Percentiles rank a stretch among this genome's conserved stretches.
phyloP scores from a whole-genome alignment of 1,140 invertebrate genomes.

The Micrasema longulum region DNA sequence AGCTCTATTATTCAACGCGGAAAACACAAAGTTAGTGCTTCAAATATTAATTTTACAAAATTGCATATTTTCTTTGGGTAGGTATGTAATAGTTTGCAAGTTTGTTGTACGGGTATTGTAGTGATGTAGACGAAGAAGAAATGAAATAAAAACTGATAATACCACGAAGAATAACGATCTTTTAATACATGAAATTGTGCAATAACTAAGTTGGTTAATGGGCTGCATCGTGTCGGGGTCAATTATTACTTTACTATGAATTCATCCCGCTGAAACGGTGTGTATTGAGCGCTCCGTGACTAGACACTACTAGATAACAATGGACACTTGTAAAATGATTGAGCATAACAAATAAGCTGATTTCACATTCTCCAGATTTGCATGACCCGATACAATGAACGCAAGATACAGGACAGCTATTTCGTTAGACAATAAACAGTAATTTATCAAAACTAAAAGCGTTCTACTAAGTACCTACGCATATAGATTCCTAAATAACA shows the following conservation, averaged over 20 bases:
- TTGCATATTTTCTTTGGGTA: too few relatives aligned
- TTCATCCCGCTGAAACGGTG: too few relatives aligned
- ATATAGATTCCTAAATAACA: background rate
- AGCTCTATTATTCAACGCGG: too few relatives aligned
- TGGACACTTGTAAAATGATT: conserved; percentile 22
- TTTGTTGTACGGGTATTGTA: too few relatives aligned
- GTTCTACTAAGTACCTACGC: background rate
- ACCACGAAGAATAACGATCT: too few relatives aligned
- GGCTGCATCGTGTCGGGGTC: too few relatives aligned
- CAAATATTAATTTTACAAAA: too few relatives aligned
- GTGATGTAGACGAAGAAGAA: too few relatives aligned
- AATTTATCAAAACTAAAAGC: background rate
- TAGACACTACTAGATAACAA: conserved; percentile 5
- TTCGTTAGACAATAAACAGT: conserved; percentile 1
- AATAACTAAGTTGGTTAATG: background rate
- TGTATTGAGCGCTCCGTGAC: background rate
- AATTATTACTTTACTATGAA: too few relatives aligned
- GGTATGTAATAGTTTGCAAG: too few relatives aligned
- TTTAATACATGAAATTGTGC: conserved; percentile 1
- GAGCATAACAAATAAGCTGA: conserved; percentile 9
- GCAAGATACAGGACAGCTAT: conserved; percentile 3
- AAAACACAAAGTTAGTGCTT: too few relatives aligned
- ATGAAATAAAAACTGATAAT: too few relatives aligned
- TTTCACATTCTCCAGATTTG: conserved; percentile 7
- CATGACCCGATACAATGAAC: conserved; percentile 8